A percentile compares a stretch with the other conserved stretches of the same genome.
phyloP scores from a whole-genome alignment of 1,140 invertebrate species.

The Drosophila kohkoa region DNA sequence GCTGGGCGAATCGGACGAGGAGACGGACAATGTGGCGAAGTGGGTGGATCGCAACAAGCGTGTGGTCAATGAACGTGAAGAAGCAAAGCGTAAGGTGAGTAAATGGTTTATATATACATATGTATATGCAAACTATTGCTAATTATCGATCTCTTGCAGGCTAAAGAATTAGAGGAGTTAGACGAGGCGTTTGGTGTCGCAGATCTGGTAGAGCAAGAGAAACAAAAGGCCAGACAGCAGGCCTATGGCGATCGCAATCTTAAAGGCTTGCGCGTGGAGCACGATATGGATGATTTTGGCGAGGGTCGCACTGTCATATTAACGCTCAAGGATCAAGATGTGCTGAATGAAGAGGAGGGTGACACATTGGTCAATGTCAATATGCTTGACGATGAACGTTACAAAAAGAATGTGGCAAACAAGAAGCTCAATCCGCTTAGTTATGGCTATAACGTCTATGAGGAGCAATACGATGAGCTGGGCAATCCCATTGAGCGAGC shows the following conservation, averaged over 20 bases:
- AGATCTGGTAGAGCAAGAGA: constrained; percentile 92
- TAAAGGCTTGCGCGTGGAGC: constrained; percentile 94
- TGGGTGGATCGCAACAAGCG: constrained; percentile 95
- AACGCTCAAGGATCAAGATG: constrained; percentile 96
- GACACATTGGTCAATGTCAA: constrained; percentile 99
- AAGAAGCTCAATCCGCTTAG: constrained; percentile 93
- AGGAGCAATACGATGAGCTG: constrained; percentile 93
- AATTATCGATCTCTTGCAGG: constrained; percentile 85
- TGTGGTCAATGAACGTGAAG: constrained; percentile 92
- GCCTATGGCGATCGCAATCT: constrained; percentile 90
- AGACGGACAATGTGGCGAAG: constrained; percentile 89
- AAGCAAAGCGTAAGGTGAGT: constrained; percentile 93
- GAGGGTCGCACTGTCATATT: constrained; percentile 95
- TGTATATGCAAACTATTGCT: not conserved
- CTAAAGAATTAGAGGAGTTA: constrained; percentile 96
- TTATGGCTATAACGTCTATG: constrained; percentile 95
- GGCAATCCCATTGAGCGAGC: constrained; percentile 90
- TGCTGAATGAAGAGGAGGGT: constrained; percentile 94
- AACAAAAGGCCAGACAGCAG: constrained; percentile 87
- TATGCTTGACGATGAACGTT: constrained; percentile 96
- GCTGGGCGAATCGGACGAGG: constrained; percentile 92
- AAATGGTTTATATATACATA: not conserved
- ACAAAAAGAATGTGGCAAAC: constrained; percentile 94
- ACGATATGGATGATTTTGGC: constrained; percentile 91
- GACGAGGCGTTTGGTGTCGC: constrained; percentile 97